Conservation (phyloP, 2,797 vertebrate species). For the Anguilla marmorata region DNA sequence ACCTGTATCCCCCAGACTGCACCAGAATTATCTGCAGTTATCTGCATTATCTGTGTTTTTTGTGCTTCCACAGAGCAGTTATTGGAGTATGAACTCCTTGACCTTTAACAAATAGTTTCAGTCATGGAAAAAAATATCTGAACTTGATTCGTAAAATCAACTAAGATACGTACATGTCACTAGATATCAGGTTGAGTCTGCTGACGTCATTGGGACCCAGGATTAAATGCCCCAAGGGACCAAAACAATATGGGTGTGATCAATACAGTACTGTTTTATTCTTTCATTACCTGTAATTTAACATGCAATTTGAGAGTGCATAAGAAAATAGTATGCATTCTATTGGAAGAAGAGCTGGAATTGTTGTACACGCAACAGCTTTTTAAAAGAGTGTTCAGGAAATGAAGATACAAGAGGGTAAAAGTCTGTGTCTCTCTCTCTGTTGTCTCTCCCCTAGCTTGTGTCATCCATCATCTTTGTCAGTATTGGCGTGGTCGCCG, state of each 20-base stretch:
- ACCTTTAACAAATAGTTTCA: background rate
- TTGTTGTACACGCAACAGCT: background rate
- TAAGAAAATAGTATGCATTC: background rate
- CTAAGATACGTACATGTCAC: background rate
- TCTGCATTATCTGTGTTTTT: background rate
- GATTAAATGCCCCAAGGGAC: background rate
- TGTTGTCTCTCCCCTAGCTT: constrained; percentile 67
- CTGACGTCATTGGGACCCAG: background rate
- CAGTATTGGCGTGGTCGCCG: constrained; percentile 86
- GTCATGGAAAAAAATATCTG: background rate
- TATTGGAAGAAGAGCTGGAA: background rate
- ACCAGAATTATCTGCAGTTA: background rate
- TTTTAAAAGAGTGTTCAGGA: background rate
- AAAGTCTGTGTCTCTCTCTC: background rate
- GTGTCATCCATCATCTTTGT: constrained; percentile 90
- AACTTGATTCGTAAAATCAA: background rate
- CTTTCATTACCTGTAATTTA: background rate
- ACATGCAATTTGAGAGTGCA: background rate
- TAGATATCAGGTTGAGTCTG: background rate
- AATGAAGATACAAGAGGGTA: background rate
- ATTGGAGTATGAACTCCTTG: background rate
- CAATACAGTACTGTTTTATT: background rate
- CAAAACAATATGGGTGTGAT: background rate
- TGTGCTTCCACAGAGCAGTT: background rate
- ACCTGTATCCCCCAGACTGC: background rate